Conservation (phyloP, 2,797 vertebrate species). For the Orientallactaga sibirica region DNA sequence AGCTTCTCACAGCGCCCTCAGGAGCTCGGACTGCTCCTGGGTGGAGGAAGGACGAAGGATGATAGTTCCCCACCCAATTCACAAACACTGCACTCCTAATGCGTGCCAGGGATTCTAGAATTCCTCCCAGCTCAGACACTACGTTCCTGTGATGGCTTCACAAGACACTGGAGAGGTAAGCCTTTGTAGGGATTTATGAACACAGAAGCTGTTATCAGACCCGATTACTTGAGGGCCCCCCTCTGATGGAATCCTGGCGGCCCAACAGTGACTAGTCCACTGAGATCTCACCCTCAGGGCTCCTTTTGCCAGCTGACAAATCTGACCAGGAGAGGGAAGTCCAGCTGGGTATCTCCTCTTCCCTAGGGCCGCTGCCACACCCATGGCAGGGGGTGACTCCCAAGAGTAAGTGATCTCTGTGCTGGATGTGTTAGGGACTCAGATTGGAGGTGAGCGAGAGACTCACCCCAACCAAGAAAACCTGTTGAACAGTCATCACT, state of each 20-base stretch:
- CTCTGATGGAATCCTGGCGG: neutral
- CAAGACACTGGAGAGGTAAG: too few relatives aligned
- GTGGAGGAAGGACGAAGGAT: rapidly evolving
- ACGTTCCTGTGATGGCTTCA: neutral
- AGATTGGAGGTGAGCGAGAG: too few relatives aligned
- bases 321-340: neutral
- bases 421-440: neutral
- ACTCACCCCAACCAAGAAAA: rapidly evolving
- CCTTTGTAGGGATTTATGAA: neutral
- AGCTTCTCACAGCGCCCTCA: neutral
- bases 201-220: neutral
- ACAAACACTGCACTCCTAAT: neutral
- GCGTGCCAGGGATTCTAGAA: neutral
- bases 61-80: neutral
- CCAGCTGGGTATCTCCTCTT: neutral
- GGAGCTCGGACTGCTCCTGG: neutral
- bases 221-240: neutral
- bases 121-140: too few relatives aligned
- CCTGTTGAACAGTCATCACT: neutral
- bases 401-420: neutral
- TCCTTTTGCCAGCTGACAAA: too few relatives aligned
- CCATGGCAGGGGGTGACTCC: neutral
- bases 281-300: neutral
- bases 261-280: neutral
- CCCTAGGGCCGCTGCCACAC: too few relatives aligned